Evolutionary conservation across 2,888 invertebrate species (phyloP).

Genomic region (Amphiduros pacificus): DNA sequence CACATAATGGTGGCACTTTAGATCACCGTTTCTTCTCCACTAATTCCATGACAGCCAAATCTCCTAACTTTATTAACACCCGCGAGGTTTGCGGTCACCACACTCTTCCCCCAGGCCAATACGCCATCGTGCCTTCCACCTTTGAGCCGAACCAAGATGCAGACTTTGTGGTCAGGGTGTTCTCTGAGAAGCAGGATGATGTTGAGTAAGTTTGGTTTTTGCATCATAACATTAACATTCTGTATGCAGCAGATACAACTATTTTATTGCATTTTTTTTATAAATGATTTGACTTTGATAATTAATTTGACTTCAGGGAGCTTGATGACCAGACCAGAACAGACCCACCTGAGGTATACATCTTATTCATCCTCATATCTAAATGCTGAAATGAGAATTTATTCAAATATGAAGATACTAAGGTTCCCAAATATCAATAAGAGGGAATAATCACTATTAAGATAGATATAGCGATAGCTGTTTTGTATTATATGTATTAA

Average conservation of each 20-base stretch:
- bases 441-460: too few species aligned
- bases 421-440: too few species aligned
- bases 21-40: conserved; percentile 27
- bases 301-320: conserved; percentile 11
- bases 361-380: too few species aligned
- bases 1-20: conserved; percentile 18
- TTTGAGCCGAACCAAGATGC: conserved; percentile 95
- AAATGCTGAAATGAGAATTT: too few species aligned
- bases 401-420: too few species aligned
- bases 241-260: neutral
- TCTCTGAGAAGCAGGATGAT: conserved; percentile 73
- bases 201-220: conserved; percentile 10
- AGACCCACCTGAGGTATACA: conserved; percentile 4
- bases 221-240: neutral
- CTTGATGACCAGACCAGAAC: conserved; percentile 18
- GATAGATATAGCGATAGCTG: too few species aligned
- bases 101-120: conserved; percentile 87
- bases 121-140: conserved; percentile 92
- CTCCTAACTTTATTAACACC: conserved; percentile 78
- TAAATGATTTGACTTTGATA: neutral
- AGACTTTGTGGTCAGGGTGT: conserved; percentile 89
- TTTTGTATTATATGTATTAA: too few species aligned
- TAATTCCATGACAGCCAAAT: conserved; percentile 17
- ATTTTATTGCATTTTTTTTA: neutral
- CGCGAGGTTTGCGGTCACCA: conserved; percentile 89